Evolutionary conservation across 2,113 vertebrate genomes (phyloP).

Genomic region (Sapajus apella): DNA sequence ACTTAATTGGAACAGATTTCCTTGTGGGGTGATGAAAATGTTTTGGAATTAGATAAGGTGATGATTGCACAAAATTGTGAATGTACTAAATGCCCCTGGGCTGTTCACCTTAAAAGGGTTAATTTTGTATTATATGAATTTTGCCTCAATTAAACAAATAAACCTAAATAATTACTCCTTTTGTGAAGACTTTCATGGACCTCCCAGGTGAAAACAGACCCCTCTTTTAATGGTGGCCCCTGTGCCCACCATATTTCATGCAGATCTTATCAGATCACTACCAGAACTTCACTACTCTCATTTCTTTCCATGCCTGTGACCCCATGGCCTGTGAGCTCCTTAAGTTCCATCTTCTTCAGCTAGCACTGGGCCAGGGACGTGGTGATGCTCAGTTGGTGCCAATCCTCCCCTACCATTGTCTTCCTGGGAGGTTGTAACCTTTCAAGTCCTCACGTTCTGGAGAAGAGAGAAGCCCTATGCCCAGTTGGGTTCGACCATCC

Average conservation of each 20-base stretch:
- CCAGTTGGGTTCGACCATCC: rapidly evolving
- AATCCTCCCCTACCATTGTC: background rate
- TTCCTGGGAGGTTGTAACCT: background rate
- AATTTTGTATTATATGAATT: background rate
- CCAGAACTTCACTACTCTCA: background rate
- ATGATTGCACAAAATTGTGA: background rate
- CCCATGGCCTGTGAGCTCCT: background rate
- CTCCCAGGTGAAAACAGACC: background rate
- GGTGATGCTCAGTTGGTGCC: background rate
- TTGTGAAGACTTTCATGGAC: background rate
- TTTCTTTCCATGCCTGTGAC: background rate
- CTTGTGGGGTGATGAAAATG: background rate
- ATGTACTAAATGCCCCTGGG: background rate
- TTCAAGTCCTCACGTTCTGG: background rate
- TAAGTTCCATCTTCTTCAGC: background rate
- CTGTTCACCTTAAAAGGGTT: background rate
- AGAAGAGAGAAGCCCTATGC: background rate
- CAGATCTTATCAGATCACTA: background rate
- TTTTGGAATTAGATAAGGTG: background rate
- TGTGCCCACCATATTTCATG: background rate
- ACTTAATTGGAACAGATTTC: background rate
- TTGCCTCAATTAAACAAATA: background rate
- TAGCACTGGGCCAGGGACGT: rapidly evolving
- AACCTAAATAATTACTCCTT: background rate
- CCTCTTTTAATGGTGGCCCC: background rate